phyloP scores from a whole-genome alignment of 1,140 invertebrate species.

The Ridgeia piscesae region DNA sequence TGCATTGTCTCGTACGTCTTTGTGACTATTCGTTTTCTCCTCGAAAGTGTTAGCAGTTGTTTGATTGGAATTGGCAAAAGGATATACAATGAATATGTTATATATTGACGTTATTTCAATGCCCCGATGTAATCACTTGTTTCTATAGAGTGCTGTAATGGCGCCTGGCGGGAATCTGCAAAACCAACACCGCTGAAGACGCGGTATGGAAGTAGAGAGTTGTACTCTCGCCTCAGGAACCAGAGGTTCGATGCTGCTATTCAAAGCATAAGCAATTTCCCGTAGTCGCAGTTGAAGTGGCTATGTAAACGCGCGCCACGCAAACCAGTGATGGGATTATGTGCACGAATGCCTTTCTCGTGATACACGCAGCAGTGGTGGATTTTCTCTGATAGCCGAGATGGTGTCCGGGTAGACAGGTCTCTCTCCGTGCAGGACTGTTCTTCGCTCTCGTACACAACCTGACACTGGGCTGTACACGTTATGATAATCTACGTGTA shows the following conservation, averaged over 20 bases:
- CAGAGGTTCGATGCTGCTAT: neutral
- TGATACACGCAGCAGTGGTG: neutral
- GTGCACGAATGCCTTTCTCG: neutral
- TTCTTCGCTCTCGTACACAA: no score
- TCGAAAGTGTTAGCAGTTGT: neutral
- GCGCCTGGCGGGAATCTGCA: neutral
- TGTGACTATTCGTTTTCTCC: no score
- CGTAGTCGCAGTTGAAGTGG: neutral
- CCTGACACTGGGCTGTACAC: no score
- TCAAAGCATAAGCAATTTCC: neutral
- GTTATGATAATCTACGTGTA: no score
- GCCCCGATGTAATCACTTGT: neutral
- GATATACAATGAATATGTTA: neutral
- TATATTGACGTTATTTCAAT: neutral
- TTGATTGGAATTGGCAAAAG: neutral
- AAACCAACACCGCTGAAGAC: neutral
- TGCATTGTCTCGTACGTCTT: neutral
- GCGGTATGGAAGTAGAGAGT: neutral
- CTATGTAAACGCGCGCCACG: no score
- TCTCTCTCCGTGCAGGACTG: neutral
- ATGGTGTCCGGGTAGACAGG: neutral
- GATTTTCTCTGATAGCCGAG: neutral
- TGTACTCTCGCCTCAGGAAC: neutral
- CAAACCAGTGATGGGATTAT: neutral
- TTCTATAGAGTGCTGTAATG: neutral